phyloP scores from a whole-genome alignment of 1,140 invertebrate species.

The Rhagoletis zephyria region DNA sequence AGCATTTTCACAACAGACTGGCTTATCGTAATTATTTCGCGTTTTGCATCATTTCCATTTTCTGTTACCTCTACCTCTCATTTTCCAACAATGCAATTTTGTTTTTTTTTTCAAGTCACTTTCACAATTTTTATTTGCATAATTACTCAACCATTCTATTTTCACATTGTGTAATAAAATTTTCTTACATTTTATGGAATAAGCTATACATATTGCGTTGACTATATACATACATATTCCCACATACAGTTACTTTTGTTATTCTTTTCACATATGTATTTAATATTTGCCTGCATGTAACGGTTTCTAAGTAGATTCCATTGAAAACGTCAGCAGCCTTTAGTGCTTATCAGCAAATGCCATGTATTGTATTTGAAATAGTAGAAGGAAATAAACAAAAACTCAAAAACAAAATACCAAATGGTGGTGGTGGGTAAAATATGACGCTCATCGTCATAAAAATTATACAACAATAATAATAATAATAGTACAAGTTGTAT shows the following conservation, averaged over 20 bases:
- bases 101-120: background rate
- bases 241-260: background rate
- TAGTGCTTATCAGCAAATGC: background rate
- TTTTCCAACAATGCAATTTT: background rate
- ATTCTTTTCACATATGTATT: background rate
- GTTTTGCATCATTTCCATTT: background rate
- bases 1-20: too few species aligned
- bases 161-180: background rate
- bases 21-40: too few species aligned
- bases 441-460: slow-evolving; percentile 15
- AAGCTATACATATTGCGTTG: background rate
- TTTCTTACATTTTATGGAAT: background rate
- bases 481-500: slow-evolving; percentile 36
- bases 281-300: background rate
- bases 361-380: background rate
- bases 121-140: slow-evolving; percentile 34
- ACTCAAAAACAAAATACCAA: background rate
- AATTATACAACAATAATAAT: slow-evolving; percentile 36
- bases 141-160: slow-evolving; percentile 21
- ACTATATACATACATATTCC: background rate
- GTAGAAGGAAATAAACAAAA: background rate
- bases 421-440: background rate
- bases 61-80: background rate
- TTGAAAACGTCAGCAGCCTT: background rate
- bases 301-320: background rate